Conservation (phyloP, 2,113 vertebrate genomes). For the Camelus dromedarius region DNA sequence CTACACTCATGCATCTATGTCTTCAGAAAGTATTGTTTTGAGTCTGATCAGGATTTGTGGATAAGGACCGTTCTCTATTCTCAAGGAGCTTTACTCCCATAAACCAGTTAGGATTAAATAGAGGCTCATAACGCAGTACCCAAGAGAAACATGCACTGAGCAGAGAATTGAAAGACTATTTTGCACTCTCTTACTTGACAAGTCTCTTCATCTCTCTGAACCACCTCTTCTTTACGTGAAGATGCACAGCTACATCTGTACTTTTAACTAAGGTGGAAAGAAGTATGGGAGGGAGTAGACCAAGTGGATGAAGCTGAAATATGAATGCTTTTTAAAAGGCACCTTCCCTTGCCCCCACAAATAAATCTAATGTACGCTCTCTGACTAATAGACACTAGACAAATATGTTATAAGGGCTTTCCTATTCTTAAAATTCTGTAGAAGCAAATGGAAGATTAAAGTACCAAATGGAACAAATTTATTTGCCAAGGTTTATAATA, state of each 20-base stretch:
- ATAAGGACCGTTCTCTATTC: not conserved
- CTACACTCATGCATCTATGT: not conserved
- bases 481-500: not conserved
- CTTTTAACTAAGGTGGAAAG: not conserved
- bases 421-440: not conserved
- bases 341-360: not conserved
- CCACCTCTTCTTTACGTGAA: not conserved
- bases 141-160: not conserved
- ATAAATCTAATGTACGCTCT: not conserved
- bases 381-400: not conserved
- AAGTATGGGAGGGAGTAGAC: not conserved
- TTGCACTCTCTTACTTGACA: not conserved
- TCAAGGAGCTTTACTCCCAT: not conserved
- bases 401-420: not conserved
- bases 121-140: not conserved
- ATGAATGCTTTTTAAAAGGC: not conserved
- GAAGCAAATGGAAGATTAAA: not conserved
- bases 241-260: not conserved
- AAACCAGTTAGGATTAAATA: not conserved
- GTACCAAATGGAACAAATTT: not conserved
- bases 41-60: not conserved
- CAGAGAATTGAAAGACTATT: not conserved
- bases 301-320: not conserved
- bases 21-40: not conserved
- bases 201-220: not conserved